A percentile compares a stretch with the other conserved stretches of the same genome.
Conservation (phyloP, 2,888 invertebrate genomes). For the Dexiosoma caninum region DNA sequence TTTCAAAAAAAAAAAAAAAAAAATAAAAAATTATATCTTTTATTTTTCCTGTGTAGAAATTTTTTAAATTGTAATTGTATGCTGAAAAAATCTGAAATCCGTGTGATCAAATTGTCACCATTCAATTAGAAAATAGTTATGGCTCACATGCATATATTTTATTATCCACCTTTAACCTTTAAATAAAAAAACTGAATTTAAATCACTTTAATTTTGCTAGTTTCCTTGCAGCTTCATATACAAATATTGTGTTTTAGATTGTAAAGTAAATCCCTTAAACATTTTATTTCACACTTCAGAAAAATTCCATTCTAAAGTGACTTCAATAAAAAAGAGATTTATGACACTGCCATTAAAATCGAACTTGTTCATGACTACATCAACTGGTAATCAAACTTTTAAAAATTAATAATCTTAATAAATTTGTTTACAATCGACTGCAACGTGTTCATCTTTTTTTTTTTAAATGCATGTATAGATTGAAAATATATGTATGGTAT, state of each 20-base stretch:
- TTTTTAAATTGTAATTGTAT: too few relatives aligned
- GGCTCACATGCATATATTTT: too few relatives aligned
- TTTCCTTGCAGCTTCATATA: not conserved
- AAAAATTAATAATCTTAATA: slow-evolving; percentile 50
- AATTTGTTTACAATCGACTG: slow-evolving; percentile 8
- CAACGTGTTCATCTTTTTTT: not conserved
- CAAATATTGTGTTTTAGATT: not conserved
- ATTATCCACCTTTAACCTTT: too few relatives aligned
- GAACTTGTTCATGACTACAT: slow-evolving; percentile 8
- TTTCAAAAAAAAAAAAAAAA: too few relatives aligned
- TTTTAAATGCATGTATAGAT: not conserved
- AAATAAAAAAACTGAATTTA: not conserved
- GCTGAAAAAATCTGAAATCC: too few relatives aligned
- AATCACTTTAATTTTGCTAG: not conserved
- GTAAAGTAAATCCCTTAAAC: not conserved
- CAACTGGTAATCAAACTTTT: slow-evolving; percentile 26
- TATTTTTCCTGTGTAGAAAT: too few relatives aligned
- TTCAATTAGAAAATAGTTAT: too few relatives aligned
- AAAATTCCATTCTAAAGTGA: slow-evolving; percentile 45
- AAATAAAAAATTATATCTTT: too few relatives aligned
- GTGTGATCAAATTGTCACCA: too few relatives aligned
- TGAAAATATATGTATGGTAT: slow-evolving; percentile 37
- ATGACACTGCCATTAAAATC: slow-evolving; percentile 23
- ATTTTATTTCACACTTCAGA: not conserved
- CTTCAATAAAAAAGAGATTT: not conserved